Evolutionary conservation across 2,888 invertebrate genomes (phyloP), one percentile per base, ranked within the genome.

Genomic region (Acronicta leporina): DNA sequence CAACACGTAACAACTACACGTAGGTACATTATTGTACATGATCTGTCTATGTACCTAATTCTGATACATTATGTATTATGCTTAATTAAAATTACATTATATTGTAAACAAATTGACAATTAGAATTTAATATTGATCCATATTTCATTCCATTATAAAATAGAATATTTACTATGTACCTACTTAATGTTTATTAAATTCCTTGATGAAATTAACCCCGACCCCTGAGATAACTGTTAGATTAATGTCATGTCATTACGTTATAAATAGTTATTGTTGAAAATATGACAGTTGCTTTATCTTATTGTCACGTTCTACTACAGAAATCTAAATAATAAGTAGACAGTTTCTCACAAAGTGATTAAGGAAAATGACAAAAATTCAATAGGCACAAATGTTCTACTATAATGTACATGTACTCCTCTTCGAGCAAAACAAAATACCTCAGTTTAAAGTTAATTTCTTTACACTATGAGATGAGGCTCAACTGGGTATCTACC

Each of bases 1-100:
- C 65, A 72, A 68, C 71, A 79, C 71, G 77, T 80, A 79, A 79
- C 67, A 69, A 73, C 65, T 66, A 69, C n/a, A n/a, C 6, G 27
- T 71, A 20, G 20, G 55, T 63, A 57, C 79, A 79, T 78, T 72
- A n/a, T n/a, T n/a, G n/a, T n/a, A n/a, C n/a, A n/a, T n/a, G n/a
- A n/a, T n/a, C n/a, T n/a, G n/a, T n/a, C n/a, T n/a, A n/a, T n/a
- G 75, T 65, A 77, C 48, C 47, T 40, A 40, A 59, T 56, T 70
- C 58, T 69, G 55, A 60, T 67, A 47, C 60, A 61, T 61, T 66
- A 65, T 68, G 63, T 63, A 56, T 67, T 61, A 62, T 44, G 60
- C 59, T 53, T 67, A 61, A 67, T 53, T 68, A 45, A 41, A 57
- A 53, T 54, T 56, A 35, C 42, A 48, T 20, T 4, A 20, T 47